Evolutionary conservation across 2,888 invertebrate genomes (phyloP).

Genomic region (Ophraella communa): DNA sequence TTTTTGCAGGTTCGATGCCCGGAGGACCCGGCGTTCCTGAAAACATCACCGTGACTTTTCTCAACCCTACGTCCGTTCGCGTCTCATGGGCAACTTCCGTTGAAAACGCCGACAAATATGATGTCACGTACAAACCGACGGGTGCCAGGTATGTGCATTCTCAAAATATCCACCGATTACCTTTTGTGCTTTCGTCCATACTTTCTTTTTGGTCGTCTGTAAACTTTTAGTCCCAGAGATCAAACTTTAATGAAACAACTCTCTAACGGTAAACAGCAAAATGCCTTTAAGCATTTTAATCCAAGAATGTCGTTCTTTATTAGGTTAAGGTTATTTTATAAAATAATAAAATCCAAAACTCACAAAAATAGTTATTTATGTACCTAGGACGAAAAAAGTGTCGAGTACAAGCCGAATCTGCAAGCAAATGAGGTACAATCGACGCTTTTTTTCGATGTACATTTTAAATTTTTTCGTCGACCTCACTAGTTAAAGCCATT

Average conservation of each 20-base stretch:
- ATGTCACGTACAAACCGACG: slow-evolving; percentile 89
- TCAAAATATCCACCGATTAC: neutral
- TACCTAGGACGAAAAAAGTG: too few species aligned
- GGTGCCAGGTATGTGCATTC: slow-evolving; percentile 80
- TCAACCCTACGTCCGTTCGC: slow-evolving; percentile 83
- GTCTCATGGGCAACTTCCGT: slow-evolving; percentile 87
- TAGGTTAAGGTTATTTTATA: too few species aligned
- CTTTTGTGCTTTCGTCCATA: neutral
- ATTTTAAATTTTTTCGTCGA: too few species aligned
- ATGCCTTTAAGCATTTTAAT: too few species aligned
- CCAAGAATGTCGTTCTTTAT: too few species aligned
- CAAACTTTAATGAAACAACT: neutral
- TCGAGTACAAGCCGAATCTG: too few species aligned
- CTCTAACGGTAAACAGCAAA: too few species aligned
- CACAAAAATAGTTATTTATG: too few species aligned
- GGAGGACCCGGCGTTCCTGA: slow-evolving; percentile 76
- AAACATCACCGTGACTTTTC: slow-evolving; percentile 88
- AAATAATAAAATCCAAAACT: too few species aligned
- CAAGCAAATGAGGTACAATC: too few species aligned
- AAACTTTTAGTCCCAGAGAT: neutral
- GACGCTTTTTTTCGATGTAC: too few species aligned
- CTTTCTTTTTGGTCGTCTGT: neutral
- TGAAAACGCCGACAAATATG: slow-evolving; percentile 85
- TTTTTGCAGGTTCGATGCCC: slow-evolving; percentile 74
- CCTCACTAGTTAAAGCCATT: too few species aligned